Evolutionary conservation across 2,797 vertebrate genomes (phyloP).

Genomic region (Esox lucius): DNA sequence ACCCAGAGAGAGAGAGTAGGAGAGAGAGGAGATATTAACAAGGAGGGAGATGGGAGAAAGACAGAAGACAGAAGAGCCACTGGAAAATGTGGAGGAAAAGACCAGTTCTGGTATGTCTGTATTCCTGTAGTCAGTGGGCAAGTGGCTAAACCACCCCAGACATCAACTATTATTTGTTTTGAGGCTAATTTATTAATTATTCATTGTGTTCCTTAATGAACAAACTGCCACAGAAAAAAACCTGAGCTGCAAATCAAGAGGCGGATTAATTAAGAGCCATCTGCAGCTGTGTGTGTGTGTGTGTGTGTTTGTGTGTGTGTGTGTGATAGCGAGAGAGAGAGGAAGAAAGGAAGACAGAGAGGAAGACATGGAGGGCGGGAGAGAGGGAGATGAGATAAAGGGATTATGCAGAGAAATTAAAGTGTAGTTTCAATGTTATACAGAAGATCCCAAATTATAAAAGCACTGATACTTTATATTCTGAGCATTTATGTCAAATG

Average conservation of each 20-base stretch:
- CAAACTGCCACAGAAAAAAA: conserved; percentile 40
- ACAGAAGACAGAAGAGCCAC: not conserved
- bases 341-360: not conserved
- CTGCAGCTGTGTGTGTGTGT: conserved; percentile 15
- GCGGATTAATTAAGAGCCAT: conserved; percentile 43
- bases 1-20: conserved; percentile 1
- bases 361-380: not conserved
- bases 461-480: not conserved
- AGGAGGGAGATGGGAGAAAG: not conserved
- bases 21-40: not conserved
- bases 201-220: conserved; percentile 64
- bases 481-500: not conserved
- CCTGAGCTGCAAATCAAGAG: conserved; percentile 4
- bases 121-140: too few relatives aligned
- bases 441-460: too few relatives aligned
- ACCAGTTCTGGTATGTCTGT: not conserved
- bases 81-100: not conserved
- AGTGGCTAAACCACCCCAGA: too few relatives aligned
- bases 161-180: conserved; percentile 55
- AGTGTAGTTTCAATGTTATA: not conserved
- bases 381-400: not conserved
- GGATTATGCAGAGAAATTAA: not conserved
- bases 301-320: not conserved
- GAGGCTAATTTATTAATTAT: conserved; percentile 62
- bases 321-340: not conserved